Conservation (phyloP, 2,888 invertebrate genomes). For the Conchocele bisecta region DNA sequence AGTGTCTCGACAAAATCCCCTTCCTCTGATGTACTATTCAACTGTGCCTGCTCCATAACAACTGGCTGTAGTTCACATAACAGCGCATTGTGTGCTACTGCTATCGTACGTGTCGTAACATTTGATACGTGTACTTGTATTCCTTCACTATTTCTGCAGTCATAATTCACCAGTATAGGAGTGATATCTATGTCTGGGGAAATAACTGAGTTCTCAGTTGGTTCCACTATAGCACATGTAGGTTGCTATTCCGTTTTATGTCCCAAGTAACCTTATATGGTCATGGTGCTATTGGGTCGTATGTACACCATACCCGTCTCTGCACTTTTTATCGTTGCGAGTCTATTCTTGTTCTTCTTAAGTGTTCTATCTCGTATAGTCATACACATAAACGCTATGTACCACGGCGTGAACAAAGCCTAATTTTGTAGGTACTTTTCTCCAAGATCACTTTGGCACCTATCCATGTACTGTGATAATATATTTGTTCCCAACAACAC, state of each 20-base stretch:
- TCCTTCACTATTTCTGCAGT: neutral
- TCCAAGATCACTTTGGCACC: neutral
- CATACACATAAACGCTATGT: constrained; percentile 6
- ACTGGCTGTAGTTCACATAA: constrained; percentile 20
- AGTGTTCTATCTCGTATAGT: neutral
- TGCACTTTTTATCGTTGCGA: neutral
- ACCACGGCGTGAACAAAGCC: constrained; percentile 11
- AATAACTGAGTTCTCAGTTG: constrained; percentile 3
- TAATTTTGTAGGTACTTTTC: constrained; percentile 1
- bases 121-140: constrained; percentile 2
- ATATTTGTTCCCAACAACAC: constrained; percentile 18
- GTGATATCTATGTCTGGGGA: constrained; percentile 12
- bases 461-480: neutral
- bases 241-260: neutral
- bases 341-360: neutral
- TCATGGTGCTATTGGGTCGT: neutral
- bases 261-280: neutral
- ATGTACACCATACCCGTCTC: neutral
- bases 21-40: too few species aligned
- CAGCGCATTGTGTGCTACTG: constrained; percentile 1
- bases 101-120: constrained; percentile 6
- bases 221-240: constrained; percentile 1
- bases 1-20: neutral
- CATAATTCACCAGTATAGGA: constrained; percentile 1
- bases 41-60: neutral